Conservation (phyloP, 2,888 invertebrate genomes). For the Andrena bucephala region DNA sequence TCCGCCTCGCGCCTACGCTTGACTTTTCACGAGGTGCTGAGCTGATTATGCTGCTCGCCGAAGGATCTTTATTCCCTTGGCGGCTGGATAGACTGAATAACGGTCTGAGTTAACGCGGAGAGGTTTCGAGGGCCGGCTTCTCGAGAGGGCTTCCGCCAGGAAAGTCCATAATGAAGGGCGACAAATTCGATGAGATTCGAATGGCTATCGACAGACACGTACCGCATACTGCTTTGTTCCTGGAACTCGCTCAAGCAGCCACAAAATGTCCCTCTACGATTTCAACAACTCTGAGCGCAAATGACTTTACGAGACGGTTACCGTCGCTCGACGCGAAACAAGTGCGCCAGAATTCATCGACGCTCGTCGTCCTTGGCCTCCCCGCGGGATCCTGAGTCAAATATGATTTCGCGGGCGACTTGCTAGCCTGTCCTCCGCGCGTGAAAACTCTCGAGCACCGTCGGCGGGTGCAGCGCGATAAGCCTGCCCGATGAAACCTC, state of each 20-base stretch:
- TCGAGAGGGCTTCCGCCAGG: not conserved
- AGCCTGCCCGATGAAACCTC: conserved; percentile 27
- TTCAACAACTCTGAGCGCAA: no score
- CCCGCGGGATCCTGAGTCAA: conserved; percentile 11
- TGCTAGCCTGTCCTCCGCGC: not conserved
- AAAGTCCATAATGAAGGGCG: not conserved
- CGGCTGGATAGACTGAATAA: conserved; percentile 2
- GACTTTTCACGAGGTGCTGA: not conserved
- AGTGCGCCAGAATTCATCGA: conserved; percentile 3
- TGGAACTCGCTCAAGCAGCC: no score
- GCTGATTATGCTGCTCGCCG: conserved; percentile 41
- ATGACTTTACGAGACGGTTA: not conserved
- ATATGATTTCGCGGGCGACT: conserved; percentile 38
- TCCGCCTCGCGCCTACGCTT: not conserved
- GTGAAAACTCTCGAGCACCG: conserved; percentile 27
- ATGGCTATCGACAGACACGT: not conserved
- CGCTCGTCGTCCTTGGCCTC: conserved; percentile 45
- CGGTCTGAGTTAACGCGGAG: not conserved
- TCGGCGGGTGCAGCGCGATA: conserved; percentile 23
- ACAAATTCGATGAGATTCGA: conserved; percentile 7
- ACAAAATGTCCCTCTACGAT: no score
- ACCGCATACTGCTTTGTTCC: no score
- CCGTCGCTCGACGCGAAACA: conserved; percentile 6
- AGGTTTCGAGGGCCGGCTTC: not conserved
- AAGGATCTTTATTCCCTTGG: conserved; percentile 26